phyloP scores from a whole-genome alignment of 2,888 invertebrate genomes.

The Fissipunctia ypsillon region DNA sequence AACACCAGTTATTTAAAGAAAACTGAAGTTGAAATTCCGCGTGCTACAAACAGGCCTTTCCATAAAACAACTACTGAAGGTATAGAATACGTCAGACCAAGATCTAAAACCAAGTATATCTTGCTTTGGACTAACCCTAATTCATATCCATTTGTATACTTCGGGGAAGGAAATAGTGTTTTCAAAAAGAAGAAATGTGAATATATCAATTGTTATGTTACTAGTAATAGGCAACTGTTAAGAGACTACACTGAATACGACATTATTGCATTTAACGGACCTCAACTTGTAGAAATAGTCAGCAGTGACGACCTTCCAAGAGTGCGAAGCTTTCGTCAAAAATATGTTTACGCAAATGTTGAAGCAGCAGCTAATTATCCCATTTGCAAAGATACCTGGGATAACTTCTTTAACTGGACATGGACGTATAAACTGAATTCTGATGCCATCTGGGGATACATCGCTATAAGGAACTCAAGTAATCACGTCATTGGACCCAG shows the following conservation, averaged over 20 bases:
- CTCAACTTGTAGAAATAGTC: constrained; percentile 68
- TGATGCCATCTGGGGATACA: constrained; percentile 80
- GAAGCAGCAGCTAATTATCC: constrained; percentile 80
- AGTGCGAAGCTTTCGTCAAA: constrained; percentile 72
- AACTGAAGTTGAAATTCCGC: constrained; percentile 21
- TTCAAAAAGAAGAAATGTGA: constrained; percentile 77
- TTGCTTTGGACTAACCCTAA: constrained; percentile 79
- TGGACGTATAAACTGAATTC: constrained; percentile 84
- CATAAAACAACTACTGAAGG: constrained; percentile 22
- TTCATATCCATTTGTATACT: constrained; percentile 75
- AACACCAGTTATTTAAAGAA: constrained; percentile 48
- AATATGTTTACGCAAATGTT: constrained; percentile 80
- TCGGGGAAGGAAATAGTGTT: constrained; percentile 74
- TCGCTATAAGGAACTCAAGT: constrained; percentile 73
- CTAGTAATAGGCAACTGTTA: constrained; percentile 72
- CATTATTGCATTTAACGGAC: constrained; percentile 79
- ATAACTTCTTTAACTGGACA: constrained; percentile 84
- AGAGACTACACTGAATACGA: constrained; percentile 76
- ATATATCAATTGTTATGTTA: constrained; percentile 81
- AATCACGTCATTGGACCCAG: constrained; percentile 76
- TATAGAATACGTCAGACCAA: constrained; percentile 8
- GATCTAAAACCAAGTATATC: constrained; percentile 73
- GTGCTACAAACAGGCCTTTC: constrained; percentile 13
- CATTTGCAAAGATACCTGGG: constrained; percentile 71
- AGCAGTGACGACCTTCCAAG: constrained; percentile 69